Conservation (phyloP, 1,140 invertebrate genomes). For the Heliconius melpomene region DNA sequence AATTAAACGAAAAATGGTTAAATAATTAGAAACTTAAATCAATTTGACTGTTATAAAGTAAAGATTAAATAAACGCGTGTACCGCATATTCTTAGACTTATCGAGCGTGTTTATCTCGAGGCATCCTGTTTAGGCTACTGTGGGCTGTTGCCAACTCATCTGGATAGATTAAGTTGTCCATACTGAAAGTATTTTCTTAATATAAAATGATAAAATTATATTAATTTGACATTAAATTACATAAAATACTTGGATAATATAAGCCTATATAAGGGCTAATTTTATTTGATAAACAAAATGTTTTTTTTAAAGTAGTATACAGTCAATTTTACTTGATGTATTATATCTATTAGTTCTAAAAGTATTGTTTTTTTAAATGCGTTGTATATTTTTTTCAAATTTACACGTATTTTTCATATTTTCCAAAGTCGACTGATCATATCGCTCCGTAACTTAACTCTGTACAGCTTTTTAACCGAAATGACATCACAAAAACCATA, state of each 20-base stretch:
- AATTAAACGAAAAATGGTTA: neutral
- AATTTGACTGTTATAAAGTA: neutral
- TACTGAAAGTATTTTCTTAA: neutral
- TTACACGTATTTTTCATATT: too few species aligned
- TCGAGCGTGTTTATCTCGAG: conserved; percentile 32
- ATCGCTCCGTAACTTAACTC: too few species aligned
- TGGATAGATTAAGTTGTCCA: conserved; percentile 6
- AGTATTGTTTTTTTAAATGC: too few species aligned
- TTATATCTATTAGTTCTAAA: too few species aligned
- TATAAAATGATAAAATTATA: neutral
- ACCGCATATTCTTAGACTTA: conserved; percentile 17
- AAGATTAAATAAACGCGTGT: conserved; percentile 8
- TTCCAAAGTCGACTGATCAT: too few species aligned
- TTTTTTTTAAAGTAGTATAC: too few species aligned
- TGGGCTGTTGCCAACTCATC: conserved; percentile 18
- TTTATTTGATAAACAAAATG: too few species aligned
- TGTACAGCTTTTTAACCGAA: too few species aligned
- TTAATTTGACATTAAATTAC: neutral
- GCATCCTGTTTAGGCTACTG: conserved; percentile 30
- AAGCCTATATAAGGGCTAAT: too few species aligned
- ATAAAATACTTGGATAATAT: neutral
- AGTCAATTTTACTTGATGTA: too few species aligned
- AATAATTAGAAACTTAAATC: neutral
- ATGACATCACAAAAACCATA: too few species aligned
- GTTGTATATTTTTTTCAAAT: too few species aligned